These are phyloP conservation scores for Hucho hucho DNA, from an alignment of 2,113 vertebrate species.

Conservation along the genomic window DNA sequence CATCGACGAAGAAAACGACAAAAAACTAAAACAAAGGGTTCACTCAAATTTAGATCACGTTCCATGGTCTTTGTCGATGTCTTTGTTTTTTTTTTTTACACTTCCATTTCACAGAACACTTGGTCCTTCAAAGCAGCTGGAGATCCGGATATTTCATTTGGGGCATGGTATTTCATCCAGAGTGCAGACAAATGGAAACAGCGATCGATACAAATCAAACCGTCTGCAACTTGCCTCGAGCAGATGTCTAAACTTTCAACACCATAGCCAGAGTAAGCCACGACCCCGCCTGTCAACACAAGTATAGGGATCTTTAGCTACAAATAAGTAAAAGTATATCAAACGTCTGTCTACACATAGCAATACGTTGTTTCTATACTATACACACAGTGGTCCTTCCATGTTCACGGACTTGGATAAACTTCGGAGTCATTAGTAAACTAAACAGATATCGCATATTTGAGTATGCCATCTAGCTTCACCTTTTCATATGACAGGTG, in stretches of 20 bases:
- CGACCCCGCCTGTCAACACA: not conserved
- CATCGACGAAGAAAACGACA: no score
- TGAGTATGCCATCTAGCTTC: no score
- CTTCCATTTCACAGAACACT: no score
- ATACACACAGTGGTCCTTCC: no score
- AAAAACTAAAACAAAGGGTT: not conserved
- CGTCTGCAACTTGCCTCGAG: not conserved
- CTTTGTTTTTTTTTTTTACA: no score
- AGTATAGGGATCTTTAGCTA: not conserved
- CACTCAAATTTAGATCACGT: not conserved
- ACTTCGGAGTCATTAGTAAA: no score
- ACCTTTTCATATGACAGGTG: no score
- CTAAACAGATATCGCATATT: no score
- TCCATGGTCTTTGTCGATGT: no score
- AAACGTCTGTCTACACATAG: not conserved
- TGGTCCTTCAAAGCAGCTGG: no score
- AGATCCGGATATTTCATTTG: not conserved
- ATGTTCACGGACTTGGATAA: no score
- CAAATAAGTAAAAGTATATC: conserved; percentile 21
- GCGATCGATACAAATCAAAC: conserved; percentile 46
- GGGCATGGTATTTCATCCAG: conserved; percentile 17
- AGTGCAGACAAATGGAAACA: conserved; percentile 34
- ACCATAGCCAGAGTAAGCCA: not conserved
- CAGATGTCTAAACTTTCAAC: conserved; percentile 2
- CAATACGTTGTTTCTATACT: no score